Percentiles rank a stretch among this genome's conserved stretches.
These are phyloP conservation scores for Nudaria mundana DNA, from an alignment of 2,888 invertebrate species.

Conservation along the genomic window DNA sequence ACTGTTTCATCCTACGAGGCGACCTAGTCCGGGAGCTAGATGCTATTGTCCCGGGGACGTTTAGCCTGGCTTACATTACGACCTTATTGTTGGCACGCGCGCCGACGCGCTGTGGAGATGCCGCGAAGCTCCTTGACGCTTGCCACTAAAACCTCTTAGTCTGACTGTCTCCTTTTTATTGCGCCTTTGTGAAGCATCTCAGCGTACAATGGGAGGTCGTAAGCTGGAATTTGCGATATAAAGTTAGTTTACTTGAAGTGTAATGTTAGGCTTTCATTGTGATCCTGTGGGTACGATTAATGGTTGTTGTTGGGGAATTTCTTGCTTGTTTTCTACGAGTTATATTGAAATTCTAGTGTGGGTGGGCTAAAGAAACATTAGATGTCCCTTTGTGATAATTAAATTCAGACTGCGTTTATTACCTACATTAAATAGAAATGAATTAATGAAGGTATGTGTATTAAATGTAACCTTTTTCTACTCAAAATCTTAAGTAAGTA, in stretches of 20 bases:
- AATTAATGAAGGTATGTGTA: too few relatives aligned
- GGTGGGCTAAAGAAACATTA: not conserved
- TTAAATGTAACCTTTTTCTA: too few relatives aligned
- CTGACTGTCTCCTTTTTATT: conserved; percentile 25
- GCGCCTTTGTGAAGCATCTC: conserved; percentile 11
- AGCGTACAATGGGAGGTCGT: conserved; percentile 14
- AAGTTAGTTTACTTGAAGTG: conserved; percentile 9
- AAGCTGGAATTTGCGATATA: conserved; percentile 13
- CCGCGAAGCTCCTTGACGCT: conserved; percentile 23
- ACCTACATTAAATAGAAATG: too few relatives aligned
- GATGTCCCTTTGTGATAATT: not conserved
- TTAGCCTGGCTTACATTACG: conserved; percentile 22
- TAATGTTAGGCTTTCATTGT: conserved; percentile 5
- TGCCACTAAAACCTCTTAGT: conserved; percentile 14
- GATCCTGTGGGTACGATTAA: not conserved
- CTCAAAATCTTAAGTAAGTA: too few relatives aligned
- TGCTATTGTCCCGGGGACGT: conserved; percentile 13
- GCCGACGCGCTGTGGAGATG: conserved; percentile 5
- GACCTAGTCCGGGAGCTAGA: not conserved
- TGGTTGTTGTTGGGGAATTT: not conserved
- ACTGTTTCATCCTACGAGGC: conserved; percentile 25
- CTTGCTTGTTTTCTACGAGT: not conserved
- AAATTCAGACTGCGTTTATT: too few relatives aligned
- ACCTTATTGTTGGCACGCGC: conserved; percentile 20
- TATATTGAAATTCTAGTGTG: not conserved